Evolutionary conservation across 1,140 invertebrate genomes (phyloP).

Genomic region (Zophobas atratus): DNA sequence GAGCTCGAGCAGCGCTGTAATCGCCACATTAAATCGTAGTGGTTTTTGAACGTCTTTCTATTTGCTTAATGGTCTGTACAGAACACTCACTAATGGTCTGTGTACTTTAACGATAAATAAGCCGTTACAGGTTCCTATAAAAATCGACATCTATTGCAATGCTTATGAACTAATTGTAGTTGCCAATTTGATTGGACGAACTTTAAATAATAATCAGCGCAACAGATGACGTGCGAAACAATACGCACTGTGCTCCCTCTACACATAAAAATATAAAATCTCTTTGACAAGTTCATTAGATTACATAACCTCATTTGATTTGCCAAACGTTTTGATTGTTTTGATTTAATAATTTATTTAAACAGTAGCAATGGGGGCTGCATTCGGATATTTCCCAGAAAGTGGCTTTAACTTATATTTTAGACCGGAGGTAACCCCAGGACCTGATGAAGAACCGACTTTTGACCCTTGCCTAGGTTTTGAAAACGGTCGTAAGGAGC

Average conservation of each 20-base stretch:
- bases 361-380: slow-evolving; percentile 67
- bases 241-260: no score
- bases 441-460: slow-evolving; percentile 75
- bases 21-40: no score
- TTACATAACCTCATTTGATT: slow-evolving; percentile 28
- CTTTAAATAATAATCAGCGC: no score
- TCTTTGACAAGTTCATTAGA: background rate
- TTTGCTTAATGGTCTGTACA: no score
- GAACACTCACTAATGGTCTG: no score
- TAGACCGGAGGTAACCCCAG: slow-evolving; percentile 74
- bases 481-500: slow-evolving; percentile 78
- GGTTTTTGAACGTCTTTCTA: no score
- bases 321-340: slow-evolving; percentile 1
- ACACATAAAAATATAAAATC: no score
- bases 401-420: slow-evolving; percentile 66
- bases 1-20: no score
- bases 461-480: slow-evolving; percentile 88
- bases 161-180: no score
- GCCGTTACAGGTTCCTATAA: slow-evolving; percentile 5
- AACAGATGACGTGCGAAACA: no score
- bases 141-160: background rate
- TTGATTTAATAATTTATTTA: background rate
- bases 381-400: slow-evolving; percentile 57
- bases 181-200: no score
- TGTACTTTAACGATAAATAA: no score